Base-by-base conservation (phyloP, 2,888 invertebrate genomes). In the Tetragnatha montana region DNA sequence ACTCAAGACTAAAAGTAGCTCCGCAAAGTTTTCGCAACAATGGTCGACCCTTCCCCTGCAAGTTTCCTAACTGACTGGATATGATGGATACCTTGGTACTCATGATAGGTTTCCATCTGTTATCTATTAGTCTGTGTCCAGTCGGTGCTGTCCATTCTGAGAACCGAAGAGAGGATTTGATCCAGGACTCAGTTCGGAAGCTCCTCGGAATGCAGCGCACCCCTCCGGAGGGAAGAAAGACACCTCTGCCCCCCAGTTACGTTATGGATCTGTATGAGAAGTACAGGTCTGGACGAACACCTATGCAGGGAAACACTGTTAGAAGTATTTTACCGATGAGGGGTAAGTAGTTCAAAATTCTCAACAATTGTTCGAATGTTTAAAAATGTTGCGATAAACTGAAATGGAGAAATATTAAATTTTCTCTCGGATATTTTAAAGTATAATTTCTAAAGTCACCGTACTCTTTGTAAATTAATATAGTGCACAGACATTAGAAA, bases 301-400 rank as follows among this genome's bases (percentile, higher is more conserved):
- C 87, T 17, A 90, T 83, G 85, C 90, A 87, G 69, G 90, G 90
- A 17, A 83, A 90, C 73, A 90, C 90, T 17, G 90, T 90, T 3
- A 75, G 90, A 21, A 90, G 90, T 74, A 90, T 90, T 17, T 49
- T 90, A 35, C 86, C 90, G 6, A 80, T 87, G 75, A 81, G 74
- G 75, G 90, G 90, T 87, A 47, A 87, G 78, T 74, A 14, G 14
- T 73, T 73, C 10, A 2, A 35, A 35, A 35, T 35, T 35, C 35
- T 35, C 35, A 35, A 35, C 35, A 35, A 35, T 35, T 35, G 35
- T 35, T 35, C 35, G 35, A 35, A 4, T 35, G 35, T 35, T 35
- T 35, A 35, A 35, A 35, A 35, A 35, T 35, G 35, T 35, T 35
- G 35, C 4, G 35, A 35, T 1, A 35, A 35, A 35, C 35, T 2